These are phyloP conservation scores for Leptinotarsa defecta DNA, from an alignment of 1,140 invertebrate genomes.

Conservation along the genomic window DNA sequence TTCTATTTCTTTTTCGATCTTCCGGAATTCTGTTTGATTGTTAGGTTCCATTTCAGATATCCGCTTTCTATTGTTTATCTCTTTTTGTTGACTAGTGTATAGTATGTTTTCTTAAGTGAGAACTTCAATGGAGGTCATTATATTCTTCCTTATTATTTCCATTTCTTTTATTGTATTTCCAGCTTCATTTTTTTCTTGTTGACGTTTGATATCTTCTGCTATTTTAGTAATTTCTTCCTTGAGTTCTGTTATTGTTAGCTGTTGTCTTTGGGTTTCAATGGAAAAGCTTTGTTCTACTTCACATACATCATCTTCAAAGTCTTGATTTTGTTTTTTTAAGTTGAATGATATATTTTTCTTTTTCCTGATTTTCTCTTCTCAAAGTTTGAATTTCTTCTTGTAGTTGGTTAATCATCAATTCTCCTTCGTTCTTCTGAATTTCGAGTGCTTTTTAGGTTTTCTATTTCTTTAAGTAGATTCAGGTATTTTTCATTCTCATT, in stretches of 20 bases:
- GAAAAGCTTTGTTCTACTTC: neutral
- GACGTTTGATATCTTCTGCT: conserved; percentile 10
- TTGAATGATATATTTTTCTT: too few relatives aligned
- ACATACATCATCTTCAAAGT: neutral
- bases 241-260: neutral
- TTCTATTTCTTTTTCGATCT: conserved; percentile 1
- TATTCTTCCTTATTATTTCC: neutral
- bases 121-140: conserved; percentile 8
- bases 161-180: neutral
- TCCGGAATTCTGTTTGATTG: neutral
- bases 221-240: conserved; percentile 7
- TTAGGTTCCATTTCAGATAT: neutral
- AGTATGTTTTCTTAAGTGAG: conserved; percentile 4
- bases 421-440: too few relatives aligned
- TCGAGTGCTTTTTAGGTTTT: too few relatives aligned
- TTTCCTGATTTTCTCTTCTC: too few relatives aligned
- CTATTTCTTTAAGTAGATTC: too few relatives aligned
- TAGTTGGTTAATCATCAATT: too few relatives aligned
- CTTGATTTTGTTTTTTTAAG: too few relatives aligned
- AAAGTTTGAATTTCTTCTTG: too few relatives aligned
- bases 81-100: conserved; percentile 5
- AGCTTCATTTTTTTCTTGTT: conserved; percentile 8
- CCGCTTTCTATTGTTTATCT: neutral
- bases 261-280: conserved; percentile 13
- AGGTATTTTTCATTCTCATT: too few relatives aligned